phyloP scores from a whole-genome alignment of 2,888 invertebrate genomes.

The Tetragonula carbonaria region DNA sequence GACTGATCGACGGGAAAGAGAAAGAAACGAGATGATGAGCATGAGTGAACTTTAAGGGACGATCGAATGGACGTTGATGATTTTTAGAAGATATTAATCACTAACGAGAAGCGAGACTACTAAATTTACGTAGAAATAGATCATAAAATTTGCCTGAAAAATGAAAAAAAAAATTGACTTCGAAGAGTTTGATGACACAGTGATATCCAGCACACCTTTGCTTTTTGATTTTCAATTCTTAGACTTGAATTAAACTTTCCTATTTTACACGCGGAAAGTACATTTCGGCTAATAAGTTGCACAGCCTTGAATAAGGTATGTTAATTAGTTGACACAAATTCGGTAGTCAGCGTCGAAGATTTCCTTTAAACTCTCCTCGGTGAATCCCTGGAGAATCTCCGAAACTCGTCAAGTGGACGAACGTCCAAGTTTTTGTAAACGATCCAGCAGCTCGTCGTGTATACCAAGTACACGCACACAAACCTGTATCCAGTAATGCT shows the following conservation, averaged over 20 bases:
- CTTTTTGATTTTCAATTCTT: too few relatives aligned
- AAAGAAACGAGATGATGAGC: not conserved
- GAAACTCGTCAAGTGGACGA: constrained; percentile 33
- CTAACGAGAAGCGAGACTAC: too few relatives aligned
- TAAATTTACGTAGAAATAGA: too few relatives aligned
- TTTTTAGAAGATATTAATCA: too few relatives aligned
- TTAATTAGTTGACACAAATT: constrained; percentile 47
- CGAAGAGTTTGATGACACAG: too few relatives aligned
- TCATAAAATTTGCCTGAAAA: too few relatives aligned
- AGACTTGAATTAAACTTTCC: not conserved
- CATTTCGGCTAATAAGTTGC: not conserved
- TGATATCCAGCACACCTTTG: too few relatives aligned
- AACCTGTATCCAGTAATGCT: constrained; percentile 4
- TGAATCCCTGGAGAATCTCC: constrained; percentile 8
- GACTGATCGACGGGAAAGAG: not conserved
- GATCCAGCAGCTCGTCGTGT: constrained; percentile 64
- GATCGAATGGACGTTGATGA: not conserved
- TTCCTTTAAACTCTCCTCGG: not conserved
- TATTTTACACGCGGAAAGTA: not conserved
- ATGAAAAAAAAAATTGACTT: too few relatives aligned
- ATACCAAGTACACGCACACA: constrained; percentile 52
- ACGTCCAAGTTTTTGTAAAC: constrained; percentile 73
- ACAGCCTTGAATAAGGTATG: constrained; percentile 23
- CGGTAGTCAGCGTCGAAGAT: constrained; percentile 15
- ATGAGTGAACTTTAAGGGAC: constrained; percentile 2